Base-by-base conservation (phyloP, 1,140 invertebrate species). In the Tenebrio molitor region DNA sequence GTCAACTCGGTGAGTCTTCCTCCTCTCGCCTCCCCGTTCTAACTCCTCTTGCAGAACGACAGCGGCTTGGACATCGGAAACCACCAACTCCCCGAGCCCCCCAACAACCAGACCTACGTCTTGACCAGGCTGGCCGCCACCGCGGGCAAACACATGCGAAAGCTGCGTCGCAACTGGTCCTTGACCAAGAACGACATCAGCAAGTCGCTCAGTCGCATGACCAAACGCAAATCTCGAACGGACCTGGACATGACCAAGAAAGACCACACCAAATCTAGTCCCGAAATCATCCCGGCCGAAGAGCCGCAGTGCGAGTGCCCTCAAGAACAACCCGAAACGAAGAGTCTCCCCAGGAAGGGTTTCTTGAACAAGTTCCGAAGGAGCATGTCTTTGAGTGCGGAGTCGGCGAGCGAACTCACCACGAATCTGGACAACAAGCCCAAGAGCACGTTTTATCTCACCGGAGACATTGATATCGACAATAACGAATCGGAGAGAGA, bases 371-470 rank as follows among this genome's bases (percentile, higher is more conserved):
- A 80, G 69, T 78, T 82, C 41, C 73, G 80, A 62, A 67, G 80
- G 46, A 82, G 81, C 41, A 81, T 81, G 72, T 81, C 79, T 15
- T 62, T 81, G 42, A 77, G 74, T 10, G 73, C 75, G 0, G 78
- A 80, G 69, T 72, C 73, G 4, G 74, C 78, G 0, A 68, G 17
- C 15, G 77, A 81, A 63, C 21, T 77, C 16, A 79, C 75, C 6
- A 73, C 73, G 33, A 73, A 67, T 17, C 42, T 77, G 15, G 62
- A 50, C 7, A 76, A 72, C 33, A 80, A 78, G 64, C 74, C 79
- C 7, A 88, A 89, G 34, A 90, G 89, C 41, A 90, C 88, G 1
- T 90, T 90, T 78, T 90, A 90, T 78, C 80, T 90, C 50, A 88
- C 88, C 58, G 87, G 89, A 63, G 85, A 85, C 0, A 87, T 88